Base-by-base conservation (phyloP, 2,797 vertebrate species). In the Apodemus agrarius region DNA sequence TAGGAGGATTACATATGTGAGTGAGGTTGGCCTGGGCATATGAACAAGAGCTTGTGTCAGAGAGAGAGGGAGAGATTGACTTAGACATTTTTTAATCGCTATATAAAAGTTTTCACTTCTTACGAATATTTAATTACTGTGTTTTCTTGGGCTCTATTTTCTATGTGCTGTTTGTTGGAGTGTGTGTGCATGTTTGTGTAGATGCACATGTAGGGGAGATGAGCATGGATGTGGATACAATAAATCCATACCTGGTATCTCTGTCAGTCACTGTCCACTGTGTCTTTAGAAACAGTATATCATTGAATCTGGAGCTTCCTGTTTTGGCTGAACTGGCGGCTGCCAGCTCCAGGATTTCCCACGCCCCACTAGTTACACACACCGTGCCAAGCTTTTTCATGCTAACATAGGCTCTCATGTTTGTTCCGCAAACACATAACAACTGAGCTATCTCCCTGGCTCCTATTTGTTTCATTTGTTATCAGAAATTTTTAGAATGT, bases 31-130 rank as follows among this genome's bases (percentile, higher is more conserved):
- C 52, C 52, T 57, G 52, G 52, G 34, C 79, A 37, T 24, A 34
- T 24, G 52, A 57, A 81, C 5, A 37, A 61, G 49, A 80, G 3
- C 29, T n/a, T 80, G 21, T 34, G 49, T 54, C 49, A 49, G 43
- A 49, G 31, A 54, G 37, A 75, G 76, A 79, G 46, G 16, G 67
- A 69, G 37, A 80, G 31, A 93, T 21, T 22, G 65, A 6, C 52
- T 80, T 89, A 40, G 14, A 37, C 13, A 19, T 88, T 24, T 81
- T 4, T 69, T 69, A 92, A 65, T 94, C 31, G 72, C 11, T 10
- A 43, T 95, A 49, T 49, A 94, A 94, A 76, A 12, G 67, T 83
- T 80, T 72, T 86, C 82, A 85, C 52, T 89, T 92, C 43, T 86
- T 92, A 67, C 79, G 67, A 29, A 52, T 92, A 7, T 94, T 92